Evolutionary conservation across 2,113 vertebrate genomes (phyloP), one percentile per base, ranked within the genome.

Genomic region (Tachysurus vachellii): DNA sequence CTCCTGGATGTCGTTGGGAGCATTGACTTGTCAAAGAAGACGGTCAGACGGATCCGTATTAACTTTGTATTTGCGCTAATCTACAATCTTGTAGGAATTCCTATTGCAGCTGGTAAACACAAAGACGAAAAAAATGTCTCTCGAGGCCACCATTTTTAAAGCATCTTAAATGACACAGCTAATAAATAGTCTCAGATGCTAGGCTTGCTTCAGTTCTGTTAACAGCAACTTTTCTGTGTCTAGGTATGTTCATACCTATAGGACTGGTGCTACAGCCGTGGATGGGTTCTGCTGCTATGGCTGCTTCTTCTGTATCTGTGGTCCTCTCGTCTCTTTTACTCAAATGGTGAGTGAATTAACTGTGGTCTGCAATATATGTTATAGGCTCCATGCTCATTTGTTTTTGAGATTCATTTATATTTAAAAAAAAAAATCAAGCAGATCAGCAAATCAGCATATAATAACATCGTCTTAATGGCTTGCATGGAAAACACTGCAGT

Each of bases 201-300:
- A 31, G 16, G 36, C 3, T 42, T 44, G n/a, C 50, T 57, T 12
- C 50, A 50, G 82, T 42, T 79, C 13, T 57, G 42, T 50, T 57
- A 71, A 59, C 14, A 28, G 59, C 6, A 80, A 66, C 44, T 12
- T 89, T 4, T 68, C 11, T 71, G 66, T 80, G 42, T 1, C 0
- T 87, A 99, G 98, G 98, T 70, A 94, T 97, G 73, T 98, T 99
- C 91, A 96, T 99, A 96, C 97, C 98, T 1, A 7, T 93, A 0
- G 98, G 98, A 9, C 94, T 99, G 0, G 95, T 99, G 81, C 95
- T 99, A 19, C 97, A 99, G 87, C 98, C 98, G 0, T 99, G 98
- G 98, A 99, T 99, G 98, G 98, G 96, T 42, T 99, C 98, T 0
- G 98, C 97, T 0, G 98, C 98, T n/a, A 99, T 99, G 98, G 98